phyloP scores from a whole-genome alignment of 2,888 invertebrate species.

The Apamea monoglypha region DNA sequence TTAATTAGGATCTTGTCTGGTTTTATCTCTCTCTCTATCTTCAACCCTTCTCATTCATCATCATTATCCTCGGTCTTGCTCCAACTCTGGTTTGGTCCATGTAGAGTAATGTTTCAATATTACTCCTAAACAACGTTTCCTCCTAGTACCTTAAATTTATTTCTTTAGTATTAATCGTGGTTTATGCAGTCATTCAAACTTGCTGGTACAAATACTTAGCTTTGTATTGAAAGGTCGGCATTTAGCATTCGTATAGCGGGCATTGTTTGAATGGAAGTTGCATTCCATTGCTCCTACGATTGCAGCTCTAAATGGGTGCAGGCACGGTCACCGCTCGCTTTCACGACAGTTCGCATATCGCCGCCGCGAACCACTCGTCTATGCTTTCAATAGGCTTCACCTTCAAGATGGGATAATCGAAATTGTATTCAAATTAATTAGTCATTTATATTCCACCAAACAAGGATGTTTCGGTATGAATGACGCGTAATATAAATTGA shows the following conservation, averaged over 20 bases:
- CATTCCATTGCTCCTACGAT: constrained; percentile 74
- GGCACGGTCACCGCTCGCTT: constrained; percentile 70
- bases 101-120: neutral
- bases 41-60: no score
- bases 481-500: constrained; percentile 35
- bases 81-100: neutral
- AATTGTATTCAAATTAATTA: constrained; percentile 9
- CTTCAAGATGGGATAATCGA: constrained; percentile 13
- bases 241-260: constrained; percentile 59
- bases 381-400: constrained; percentile 68
- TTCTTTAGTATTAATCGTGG: neutral
- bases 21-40: constrained; percentile 1
- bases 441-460: constrained; percentile 29
- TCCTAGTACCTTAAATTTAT: constrained; percentile 3
- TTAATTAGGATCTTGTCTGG: constrained; percentile 1
- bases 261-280: constrained; percentile 74
- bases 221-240: constrained; percentile 67
- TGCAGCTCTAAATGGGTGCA: constrained; percentile 72
- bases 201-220: constrained; percentile 38
- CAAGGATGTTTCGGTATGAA: constrained; percentile 25
- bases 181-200: constrained; percentile 29
- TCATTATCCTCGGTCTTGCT: no score
- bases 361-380: constrained; percentile 58
- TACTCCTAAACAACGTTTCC: neutral
- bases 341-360: constrained; percentile 66